These are phyloP conservation scores for Potamarius usumacintae DNA, from an alignment of 2,113 vertebrate genomes.

Conservation along the genomic window DNA sequence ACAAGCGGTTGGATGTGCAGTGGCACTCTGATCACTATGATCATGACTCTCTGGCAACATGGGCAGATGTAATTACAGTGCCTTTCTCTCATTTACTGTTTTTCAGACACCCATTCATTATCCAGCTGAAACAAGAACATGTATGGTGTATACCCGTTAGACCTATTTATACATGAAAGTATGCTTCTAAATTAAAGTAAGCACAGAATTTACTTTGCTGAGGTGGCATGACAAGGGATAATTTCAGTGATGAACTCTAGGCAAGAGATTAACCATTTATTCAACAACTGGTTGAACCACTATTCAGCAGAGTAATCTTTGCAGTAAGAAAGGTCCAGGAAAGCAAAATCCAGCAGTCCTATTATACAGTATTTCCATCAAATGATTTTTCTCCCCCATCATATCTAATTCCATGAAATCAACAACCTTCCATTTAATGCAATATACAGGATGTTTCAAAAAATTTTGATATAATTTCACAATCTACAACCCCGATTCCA, in stretches of 20 bases:
- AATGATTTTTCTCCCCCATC: neutral
- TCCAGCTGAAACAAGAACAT: conserved; percentile 66
- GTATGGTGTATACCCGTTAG: conserved; percentile 62
- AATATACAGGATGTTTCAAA: neutral
- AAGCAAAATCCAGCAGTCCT: neutral
- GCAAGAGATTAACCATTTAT: conserved; percentile 9
- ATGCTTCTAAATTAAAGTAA: conserved; percentile 45
- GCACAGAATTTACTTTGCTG: conserved; percentile 36
- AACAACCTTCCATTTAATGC: neutral
- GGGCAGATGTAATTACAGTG: conserved; percentile 71
- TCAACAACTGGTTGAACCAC: neutral
- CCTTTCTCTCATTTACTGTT: conserved; percentile 63
- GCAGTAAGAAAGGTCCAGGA: neutral
- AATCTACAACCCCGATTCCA: too few species aligned
- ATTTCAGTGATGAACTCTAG: conserved; percentile 44
- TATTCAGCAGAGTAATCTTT: neutral
- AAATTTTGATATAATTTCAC: too few species aligned
- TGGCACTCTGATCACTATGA: conserved; percentile 68
- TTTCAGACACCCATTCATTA: conserved; percentile 73
- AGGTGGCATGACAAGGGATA: conserved; percentile 36
- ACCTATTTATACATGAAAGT: conserved; percentile 62
- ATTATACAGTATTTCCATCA: neutral
- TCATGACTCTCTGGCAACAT: conserved; percentile 56
- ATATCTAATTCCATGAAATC: neutral
- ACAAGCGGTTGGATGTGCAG: conserved; percentile 61